phyloP scores from a whole-genome alignment of 2,113 vertebrate species.

The Eublepharis macularius region DNA sequence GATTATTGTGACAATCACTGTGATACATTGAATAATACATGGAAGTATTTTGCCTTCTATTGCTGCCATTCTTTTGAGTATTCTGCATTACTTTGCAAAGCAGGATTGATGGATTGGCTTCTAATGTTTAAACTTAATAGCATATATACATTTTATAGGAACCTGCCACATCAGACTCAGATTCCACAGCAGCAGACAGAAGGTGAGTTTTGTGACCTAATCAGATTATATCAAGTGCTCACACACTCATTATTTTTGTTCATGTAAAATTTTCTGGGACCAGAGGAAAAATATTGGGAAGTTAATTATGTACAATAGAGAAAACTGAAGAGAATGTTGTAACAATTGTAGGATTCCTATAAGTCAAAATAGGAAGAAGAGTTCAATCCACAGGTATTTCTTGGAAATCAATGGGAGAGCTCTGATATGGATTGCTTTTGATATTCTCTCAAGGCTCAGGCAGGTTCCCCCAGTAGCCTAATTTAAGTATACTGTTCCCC shows the following conservation, averaged over 20 bases:
- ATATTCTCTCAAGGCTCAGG: neutral
- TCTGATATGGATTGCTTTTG: neutral
- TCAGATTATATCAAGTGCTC: neutral
- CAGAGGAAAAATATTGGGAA: neutral
- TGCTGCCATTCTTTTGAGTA: neutral
- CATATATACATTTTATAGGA: conserved; percentile 78
- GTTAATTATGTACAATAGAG: neutral
- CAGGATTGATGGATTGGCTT: neutral
- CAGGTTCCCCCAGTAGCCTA: neutral
- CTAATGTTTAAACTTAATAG: neutral
- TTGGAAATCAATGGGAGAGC: neutral
- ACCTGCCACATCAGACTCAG: conserved; percentile 94
- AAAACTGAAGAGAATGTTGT: neutral
- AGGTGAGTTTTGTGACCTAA: conserved; percentile 78
- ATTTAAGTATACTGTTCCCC: neutral
- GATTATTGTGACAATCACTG: neutral
- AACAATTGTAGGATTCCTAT: neutral
- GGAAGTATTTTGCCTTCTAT: neutral
- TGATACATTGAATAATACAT: neutral
- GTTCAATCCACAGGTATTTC: neutral
- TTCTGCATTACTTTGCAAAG: neutral
- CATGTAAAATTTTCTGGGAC: neutral
- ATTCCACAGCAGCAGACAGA: conserved; percentile 95
- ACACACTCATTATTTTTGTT: neutral
- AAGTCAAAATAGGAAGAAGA: neutral